Evolutionary conservation across 1,140 invertebrate species (phyloP).

Genomic region (Habropoda laboriosa): DNA sequence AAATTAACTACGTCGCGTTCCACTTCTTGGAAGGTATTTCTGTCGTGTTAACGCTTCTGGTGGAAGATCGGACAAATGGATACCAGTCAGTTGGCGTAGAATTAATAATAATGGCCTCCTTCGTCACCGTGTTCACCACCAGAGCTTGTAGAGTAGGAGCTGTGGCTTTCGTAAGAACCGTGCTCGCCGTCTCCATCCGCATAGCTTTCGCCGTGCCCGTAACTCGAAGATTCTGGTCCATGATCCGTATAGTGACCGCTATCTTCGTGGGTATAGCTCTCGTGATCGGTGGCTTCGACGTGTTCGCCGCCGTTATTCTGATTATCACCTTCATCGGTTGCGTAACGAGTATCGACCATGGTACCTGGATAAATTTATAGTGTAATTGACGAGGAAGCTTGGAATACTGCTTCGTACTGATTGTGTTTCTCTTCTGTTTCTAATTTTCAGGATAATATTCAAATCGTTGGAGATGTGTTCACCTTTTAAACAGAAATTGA

Average conservation of each 20-base stretch:
- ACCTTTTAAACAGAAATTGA: no score
- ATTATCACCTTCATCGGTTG: conserved; percentile 63
- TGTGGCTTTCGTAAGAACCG: conserved; percentile 66
- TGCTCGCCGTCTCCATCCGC: conserved; percentile 60
- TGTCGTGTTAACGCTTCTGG: neutral
- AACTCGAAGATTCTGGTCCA: conserved; percentile 53
- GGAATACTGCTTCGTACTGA: no score
- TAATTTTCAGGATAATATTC: no score
- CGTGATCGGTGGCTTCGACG: conserved; percentile 59
- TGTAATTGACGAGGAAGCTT: neutral
- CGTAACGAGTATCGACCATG: conserved; percentile 70
- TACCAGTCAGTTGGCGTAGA: neutral
- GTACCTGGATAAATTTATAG: conserved; percentile 64
- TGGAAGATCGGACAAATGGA: neutral
- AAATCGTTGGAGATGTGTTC: no score
- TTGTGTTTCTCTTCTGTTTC: no score
- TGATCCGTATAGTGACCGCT: conserved; percentile 56
- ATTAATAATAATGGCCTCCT: conserved; percentile 65
- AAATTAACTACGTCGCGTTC: no score
- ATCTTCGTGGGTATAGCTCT: conserved; percentile 49
- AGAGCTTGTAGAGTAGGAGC: conserved; percentile 68
- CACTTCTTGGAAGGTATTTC: no score
- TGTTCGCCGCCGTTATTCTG: conserved; percentile 51
- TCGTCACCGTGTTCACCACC: conserved; percentile 48
- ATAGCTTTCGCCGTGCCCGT: conserved; percentile 67